phyloP scores from a whole-genome alignment of 2,888 invertebrate species.

The Pterostichus niger region DNA sequence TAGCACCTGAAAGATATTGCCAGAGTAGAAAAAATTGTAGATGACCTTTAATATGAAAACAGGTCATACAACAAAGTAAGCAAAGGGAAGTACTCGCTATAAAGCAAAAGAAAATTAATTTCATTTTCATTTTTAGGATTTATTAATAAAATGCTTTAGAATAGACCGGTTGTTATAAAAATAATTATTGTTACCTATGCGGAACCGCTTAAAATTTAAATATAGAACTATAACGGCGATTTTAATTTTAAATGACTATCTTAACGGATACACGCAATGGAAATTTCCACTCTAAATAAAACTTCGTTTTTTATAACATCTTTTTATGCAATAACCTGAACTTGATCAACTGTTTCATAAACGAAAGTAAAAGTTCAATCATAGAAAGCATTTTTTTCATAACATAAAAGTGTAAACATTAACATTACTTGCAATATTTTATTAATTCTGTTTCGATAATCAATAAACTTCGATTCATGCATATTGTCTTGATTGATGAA shows the following conservation, averaged over 20 bases:
- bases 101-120: slow-evolving; percentile 8
- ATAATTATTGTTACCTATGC: slow-evolving; percentile 47
- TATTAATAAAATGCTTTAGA: neutral
- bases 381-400: slow-evolving; percentile 1
- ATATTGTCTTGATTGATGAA: too few species aligned
- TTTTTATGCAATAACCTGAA: slow-evolving; percentile 33
- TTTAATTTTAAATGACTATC: slow-evolving; percentile 65
- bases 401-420: neutral
- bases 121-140: slow-evolving; percentile 5
- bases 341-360: slow-evolving; percentile 18
- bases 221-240: slow-evolving; percentile 62
- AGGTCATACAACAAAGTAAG: slow-evolving; percentile 64
- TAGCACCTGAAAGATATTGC: slow-evolving; percentile 8
- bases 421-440: slow-evolving; percentile 3
- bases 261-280: slow-evolving; percentile 66
- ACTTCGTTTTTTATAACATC: slow-evolving; percentile 34
- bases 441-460: neutral
- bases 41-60: slow-evolving; percentile 66
- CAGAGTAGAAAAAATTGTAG: slow-evolving; percentile 52
- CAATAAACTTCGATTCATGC: neutral
- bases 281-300: slow-evolving; percentile 64
- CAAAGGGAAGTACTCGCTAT: slow-evolving; percentile 45
- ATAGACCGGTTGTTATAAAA: slow-evolving; percentile 13
- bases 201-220: slow-evolving; percentile 59
- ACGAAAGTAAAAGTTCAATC: slow-evolving; percentile 34